Evolutionary conservation across 92 coral and sea anemone genomes (phyloP), one percentile per base, ranked within the genome.

Genomic region (Isaurus tuberculatus): DNA sequence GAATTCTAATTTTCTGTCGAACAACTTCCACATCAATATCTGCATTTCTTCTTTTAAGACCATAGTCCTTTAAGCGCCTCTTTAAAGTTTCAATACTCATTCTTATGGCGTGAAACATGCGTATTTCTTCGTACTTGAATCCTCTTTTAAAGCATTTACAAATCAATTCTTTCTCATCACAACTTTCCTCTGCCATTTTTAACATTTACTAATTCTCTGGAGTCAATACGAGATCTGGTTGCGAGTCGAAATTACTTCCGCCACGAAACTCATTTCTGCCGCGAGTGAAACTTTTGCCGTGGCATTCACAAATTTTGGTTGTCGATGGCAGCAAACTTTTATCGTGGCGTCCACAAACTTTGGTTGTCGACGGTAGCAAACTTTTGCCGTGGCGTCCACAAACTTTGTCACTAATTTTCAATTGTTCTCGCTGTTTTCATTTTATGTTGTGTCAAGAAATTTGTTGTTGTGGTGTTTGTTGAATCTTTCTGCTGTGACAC

Each of bases 1-100:
- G 36, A 25, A 29, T 60, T 36, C 16, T 51, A 16, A 81, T 43
- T 8, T 65, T 44, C 28, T 58, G 33, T 57, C 85, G 73, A 60
- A 83, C 44, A 63, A 71, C 87, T 28, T 83, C 61, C 36, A 83
- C 65, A 60, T 83, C 60, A 43, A 83, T 48, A 37, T 83, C 48
- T 32, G 32, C 82, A 77, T 49, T 77, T 77, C 65, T 20, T 46
- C 68, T 49, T 77, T 77, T 33, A 77, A 77, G 82, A 27, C 68
- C 46, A 43, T 77, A 77, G 67, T 44, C 67, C 55, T 77, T 77
- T 49, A 77, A 26, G 14, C 82, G 25, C 55, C 82, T 77, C 65
- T 75, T 75, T 20, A 75, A 15, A 49, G 58, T 49, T 49, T 49
- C 58, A 49, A 49, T 49, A 49, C 58, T 49, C 58, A 49, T 49